Evolutionary conservation across 2,888 invertebrate species (phyloP), one percentile per base, ranked within the genome.

Genomic region (Philhelius pedissequus): DNA sequence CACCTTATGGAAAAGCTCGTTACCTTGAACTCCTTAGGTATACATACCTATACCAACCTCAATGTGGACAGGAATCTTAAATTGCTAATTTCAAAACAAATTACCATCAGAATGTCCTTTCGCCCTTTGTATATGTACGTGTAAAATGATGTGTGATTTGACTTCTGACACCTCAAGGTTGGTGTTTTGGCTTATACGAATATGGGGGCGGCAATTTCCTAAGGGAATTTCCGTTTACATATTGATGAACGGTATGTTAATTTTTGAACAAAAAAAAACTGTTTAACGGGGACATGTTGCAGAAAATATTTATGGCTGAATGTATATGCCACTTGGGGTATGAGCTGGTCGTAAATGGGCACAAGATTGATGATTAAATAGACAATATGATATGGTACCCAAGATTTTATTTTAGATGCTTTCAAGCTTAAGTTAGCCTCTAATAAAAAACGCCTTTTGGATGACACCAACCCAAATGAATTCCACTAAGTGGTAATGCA

Each of bases 1-100:
- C 74, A 60, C 71, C 30, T 48, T 48, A 48, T 30, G 13, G 7
- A 7, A 43, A 43, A 20, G 62, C 6, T 43, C 7, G 30, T 64
- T 48, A 32, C 48, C n/a, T 48, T 15, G 18, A 62, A 40, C 32
- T 40, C 35, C 15, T 6, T 2, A n/a, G 5, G 5, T 7, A 18
- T 2, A 15, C 8, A 40, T 7, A 18, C n/a, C n/a, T n/a, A n/a
- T n/a, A n/a, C n/a, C n/a, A 27, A 27, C n/a, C 38, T 22, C 3
- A 69, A 74, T 74, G 74, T 22, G 32, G 38, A 75, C 40, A 62
- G 54, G 77, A 77, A 77, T 77, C 77, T 77, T 77, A 77, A 77
- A 62, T 77, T 77, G 77, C 76, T 76, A 76, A 76, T 70, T 81
- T 71, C 81, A 56, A 81, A 75, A 76, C 70, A 81, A 81, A 76